phyloP scores from a whole-genome alignment of 2,113 vertebrate genomes.

The Pogonocichla stellata region DNA sequence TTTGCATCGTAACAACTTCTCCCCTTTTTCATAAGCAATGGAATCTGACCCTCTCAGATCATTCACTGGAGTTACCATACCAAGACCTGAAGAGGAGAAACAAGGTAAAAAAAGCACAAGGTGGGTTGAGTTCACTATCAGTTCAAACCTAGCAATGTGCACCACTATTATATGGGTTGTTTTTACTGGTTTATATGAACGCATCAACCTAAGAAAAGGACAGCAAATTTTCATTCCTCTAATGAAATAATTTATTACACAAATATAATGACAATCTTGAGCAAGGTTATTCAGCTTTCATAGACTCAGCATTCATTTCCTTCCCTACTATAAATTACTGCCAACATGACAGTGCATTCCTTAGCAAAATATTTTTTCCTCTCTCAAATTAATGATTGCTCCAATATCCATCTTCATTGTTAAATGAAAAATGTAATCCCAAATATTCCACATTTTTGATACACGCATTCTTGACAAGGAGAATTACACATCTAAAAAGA shows the following conservation, averaged over 20 bases:
- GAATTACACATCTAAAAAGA: background rate
- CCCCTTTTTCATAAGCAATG: constrained; percentile 96
- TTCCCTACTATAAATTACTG: background rate
- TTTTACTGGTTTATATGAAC: background rate
- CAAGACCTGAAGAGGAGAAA: constrained; percentile 81
- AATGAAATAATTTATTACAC: background rate
- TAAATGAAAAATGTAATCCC: background rate
- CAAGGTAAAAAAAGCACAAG: background rate
- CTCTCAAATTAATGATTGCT: background rate
- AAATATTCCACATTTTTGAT: background rate
- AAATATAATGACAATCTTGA: background rate
- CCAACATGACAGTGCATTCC: background rate
- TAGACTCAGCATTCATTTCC: background rate
- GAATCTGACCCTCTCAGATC: constrained; percentile 96
- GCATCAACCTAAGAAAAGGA: background rate
- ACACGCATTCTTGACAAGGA: background rate
- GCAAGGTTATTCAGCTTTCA: background rate
- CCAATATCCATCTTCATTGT: background rate
- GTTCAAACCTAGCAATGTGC: background rate
- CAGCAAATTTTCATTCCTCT: background rate
- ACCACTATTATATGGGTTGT: rapidly evolving
- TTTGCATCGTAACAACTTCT: constrained; percentile 93
- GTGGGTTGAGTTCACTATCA: background rate
- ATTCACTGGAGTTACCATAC: constrained; percentile 98
- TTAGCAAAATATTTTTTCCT: background rate